These are phyloP conservation scores for Setophaga kirtlandii DNA, from an alignment of 2,113 vertebrate species.

Conservation along the genomic window DNA sequence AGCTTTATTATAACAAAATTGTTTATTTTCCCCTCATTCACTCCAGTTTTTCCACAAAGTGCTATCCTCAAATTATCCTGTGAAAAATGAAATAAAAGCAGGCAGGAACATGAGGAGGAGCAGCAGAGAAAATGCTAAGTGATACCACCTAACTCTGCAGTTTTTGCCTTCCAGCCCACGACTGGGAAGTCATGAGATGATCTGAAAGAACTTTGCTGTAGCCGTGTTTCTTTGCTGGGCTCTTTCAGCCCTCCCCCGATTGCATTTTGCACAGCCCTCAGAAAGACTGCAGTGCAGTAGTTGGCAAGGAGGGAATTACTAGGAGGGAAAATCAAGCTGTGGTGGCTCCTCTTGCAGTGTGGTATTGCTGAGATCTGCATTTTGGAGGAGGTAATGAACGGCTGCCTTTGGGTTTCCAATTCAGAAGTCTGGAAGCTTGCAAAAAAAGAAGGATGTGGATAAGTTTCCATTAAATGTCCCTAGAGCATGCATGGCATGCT, in stretches of 20 bases:
- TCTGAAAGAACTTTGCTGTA: conserved; percentile 4
- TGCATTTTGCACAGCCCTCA: conserved; percentile 15
- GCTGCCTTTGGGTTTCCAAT: not conserved
- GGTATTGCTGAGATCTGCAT: not conserved
- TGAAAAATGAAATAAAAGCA: not conserved
- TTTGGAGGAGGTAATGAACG: not conserved
- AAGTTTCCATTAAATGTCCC: not conserved
- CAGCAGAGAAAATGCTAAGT: not conserved
- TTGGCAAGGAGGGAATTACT: not conserved
- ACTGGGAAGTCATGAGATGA: not conserved
- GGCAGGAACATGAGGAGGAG: not conserved
- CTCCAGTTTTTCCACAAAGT: not conserved
- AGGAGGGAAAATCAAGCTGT: conserved; percentile 18
- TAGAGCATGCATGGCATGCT: not conserved
- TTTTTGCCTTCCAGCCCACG: not conserved
- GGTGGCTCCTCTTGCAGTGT: not conserved
- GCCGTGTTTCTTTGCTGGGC: not conserved
- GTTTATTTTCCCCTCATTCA: not conserved
- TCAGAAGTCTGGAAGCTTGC: not conserved
- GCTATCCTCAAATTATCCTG: not conserved
- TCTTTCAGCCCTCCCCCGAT: not conserved
- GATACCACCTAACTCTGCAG: not conserved
- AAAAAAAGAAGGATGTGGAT: not conserved
- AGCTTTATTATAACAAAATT: not conserved
- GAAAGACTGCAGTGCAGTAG: conserved; percentile 74